Evolutionary conservation across 2,113 vertebrate genomes (phyloP).

Genomic region (Anoplopoma fimbria): DNA sequence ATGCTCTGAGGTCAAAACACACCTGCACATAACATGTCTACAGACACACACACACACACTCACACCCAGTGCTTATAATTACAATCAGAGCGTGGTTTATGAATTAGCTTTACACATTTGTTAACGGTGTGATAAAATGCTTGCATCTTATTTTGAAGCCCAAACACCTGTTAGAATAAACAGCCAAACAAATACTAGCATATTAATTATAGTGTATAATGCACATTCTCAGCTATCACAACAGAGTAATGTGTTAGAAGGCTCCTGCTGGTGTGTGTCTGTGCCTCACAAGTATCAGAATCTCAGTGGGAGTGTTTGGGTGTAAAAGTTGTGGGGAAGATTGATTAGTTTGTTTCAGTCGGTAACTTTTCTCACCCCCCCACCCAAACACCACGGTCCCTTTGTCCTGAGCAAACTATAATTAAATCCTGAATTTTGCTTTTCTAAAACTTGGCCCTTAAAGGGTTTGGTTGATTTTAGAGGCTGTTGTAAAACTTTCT

Average conservation of each 20-base stretch:
- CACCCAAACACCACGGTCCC: background rate
- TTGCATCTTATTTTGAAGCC: background rate
- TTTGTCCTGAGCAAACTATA: conserved; percentile 31
- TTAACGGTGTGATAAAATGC: background rate
- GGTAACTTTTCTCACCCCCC: background rate
- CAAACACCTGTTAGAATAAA: background rate
- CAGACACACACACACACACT: background rate
- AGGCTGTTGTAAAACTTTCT: conserved; percentile 47
- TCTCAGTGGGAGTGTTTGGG: conserved; percentile 1
- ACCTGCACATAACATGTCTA: background rate
- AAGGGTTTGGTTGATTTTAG: conserved; percentile 18
- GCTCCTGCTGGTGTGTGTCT: background rate
- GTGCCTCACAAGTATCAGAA: background rate
- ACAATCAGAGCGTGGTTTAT: background rate
- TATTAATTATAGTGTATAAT: background rate
- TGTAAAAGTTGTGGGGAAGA: conserved; percentile 3
- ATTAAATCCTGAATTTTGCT: conserved; percentile 57
- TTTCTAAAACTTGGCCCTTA: conserved; percentile 41
- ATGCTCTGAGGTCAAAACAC: background rate
- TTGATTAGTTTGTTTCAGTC: conserved; percentile 32
- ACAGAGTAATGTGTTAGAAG: background rate
- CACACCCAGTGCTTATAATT: background rate
- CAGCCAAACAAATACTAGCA: background rate
- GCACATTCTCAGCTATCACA: background rate
- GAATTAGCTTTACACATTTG: background rate